Conservation (phyloP, 1,140 invertebrate genomes). For the Sesamia nonagrioides region DNA sequence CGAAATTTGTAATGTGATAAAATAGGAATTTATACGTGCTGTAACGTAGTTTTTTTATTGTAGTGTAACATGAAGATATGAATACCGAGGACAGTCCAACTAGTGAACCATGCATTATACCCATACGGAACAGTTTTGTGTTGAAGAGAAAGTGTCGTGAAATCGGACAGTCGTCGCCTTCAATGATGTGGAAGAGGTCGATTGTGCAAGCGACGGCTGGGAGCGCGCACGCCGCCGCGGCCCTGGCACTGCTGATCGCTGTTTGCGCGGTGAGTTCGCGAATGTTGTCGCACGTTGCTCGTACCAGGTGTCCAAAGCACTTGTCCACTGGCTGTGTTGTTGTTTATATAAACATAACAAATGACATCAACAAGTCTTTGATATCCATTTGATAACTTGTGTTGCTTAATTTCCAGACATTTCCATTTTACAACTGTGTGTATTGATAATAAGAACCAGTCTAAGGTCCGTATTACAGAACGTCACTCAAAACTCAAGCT, state of each 20-base stretch:
- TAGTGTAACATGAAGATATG: slow-evolving; percentile 65
- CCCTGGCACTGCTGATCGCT: slow-evolving; percentile 60
- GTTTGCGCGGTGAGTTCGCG: slow-evolving; percentile 75
- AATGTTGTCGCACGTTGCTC: not conserved
- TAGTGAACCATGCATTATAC: slow-evolving; percentile 64
- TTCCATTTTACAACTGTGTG: not conserved
- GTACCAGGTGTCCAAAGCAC: not conserved
- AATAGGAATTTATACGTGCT: slow-evolving; percentile 26
- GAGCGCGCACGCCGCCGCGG: slow-evolving; percentile 60
- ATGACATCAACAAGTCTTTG: slow-evolving; percentile 10
- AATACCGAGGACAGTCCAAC: slow-evolving; percentile 48
- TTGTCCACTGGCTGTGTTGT: slow-evolving; percentile 11
- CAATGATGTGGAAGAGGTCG: slow-evolving; percentile 86
- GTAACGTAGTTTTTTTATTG: slow-evolving; percentile 15
- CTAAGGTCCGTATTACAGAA: too few species aligned
- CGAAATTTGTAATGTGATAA: slow-evolving; percentile 48
- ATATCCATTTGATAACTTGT: not conserved
- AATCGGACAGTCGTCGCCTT: slow-evolving; percentile 80
- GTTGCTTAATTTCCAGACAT: not conserved
- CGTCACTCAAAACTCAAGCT: too few species aligned
- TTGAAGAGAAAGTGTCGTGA: slow-evolving; percentile 86
- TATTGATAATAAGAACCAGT: too few species aligned
- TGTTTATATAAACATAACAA: slow-evolving; percentile 20
- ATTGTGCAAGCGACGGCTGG: slow-evolving; percentile 80
- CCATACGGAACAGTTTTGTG: slow-evolving; percentile 60